Evolutionary conservation across 2,888 invertebrate genomes (phyloP).

Genomic region (Strigamia transsilvanica): DNA sequence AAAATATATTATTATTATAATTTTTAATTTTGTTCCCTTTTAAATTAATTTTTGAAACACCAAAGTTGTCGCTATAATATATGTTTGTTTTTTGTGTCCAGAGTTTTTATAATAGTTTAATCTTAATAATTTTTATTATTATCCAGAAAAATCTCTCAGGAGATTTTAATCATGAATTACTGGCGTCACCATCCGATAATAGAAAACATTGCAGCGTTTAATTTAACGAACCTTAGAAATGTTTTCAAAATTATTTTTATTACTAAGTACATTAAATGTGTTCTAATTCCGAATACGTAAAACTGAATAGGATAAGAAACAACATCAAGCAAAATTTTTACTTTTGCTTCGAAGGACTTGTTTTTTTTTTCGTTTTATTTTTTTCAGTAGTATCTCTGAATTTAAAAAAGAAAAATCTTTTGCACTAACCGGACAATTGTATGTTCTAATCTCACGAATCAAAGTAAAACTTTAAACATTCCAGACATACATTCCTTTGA

Average conservation of each 20-base stretch:
- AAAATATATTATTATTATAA: too few relatives aligned
- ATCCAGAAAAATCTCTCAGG: neutral
- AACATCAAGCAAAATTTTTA: neutral
- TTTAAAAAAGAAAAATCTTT: neutral
- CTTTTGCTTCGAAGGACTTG: constrained; percentile 43
- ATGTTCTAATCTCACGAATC: constrained; percentile 34
- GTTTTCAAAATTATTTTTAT: constrained; percentile 15
- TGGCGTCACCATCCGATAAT: constrained; percentile 20
- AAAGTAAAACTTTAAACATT: constrained; percentile 17
- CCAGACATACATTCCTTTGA: constrained; percentile 9
- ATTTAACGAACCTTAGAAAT: neutral
- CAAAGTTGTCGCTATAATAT: constrained; percentile 30
- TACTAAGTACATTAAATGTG: neutral
- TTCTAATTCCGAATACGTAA: constrained; percentile 3
- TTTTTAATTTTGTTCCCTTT: neutral
- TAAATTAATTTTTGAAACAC: neutral
- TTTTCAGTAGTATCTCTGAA: constrained; percentile 23
- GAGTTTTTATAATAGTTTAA: constrained; percentile 38
- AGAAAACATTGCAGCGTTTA: neutral
- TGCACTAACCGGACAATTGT: constrained; percentile 31
- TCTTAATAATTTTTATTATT: constrained; percentile 16
- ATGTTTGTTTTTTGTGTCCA: constrained; percentile 24
- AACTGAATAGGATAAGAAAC: neutral
- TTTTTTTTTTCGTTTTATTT: too few relatives aligned
- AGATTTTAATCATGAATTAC: constrained; percentile 39